Evolutionary conservation across 2,888 invertebrate species (phyloP).

Genomic region (Rhagonycha fulva): DNA sequence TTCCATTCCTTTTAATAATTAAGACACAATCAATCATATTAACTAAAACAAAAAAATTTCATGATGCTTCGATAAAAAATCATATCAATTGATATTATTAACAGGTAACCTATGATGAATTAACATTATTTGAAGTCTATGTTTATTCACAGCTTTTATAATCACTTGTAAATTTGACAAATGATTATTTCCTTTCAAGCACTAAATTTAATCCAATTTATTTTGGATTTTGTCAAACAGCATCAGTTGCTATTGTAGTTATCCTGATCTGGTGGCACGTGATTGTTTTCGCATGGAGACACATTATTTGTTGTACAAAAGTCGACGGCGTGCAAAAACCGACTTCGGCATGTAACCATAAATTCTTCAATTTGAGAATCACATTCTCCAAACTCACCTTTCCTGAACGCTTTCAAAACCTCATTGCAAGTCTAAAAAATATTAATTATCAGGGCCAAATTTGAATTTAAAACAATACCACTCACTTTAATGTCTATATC

Average conservation of each 20-base stretch:
- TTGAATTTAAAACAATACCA: constrained; percentile 11
- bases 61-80: constrained; percentile 17
- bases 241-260: constrained; percentile 47
- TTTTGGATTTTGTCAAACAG: constrained; percentile 26
- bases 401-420: constrained; percentile 75
- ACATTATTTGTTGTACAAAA: constrained; percentile 58
- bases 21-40: background rate
- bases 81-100: constrained; percentile 23
- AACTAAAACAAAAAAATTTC: constrained; percentile 14
- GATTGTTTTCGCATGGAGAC: constrained; percentile 39
- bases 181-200: constrained; percentile 18
- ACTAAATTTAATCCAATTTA: constrained; percentile 24
- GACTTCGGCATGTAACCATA: constrained; percentile 70
- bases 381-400: constrained; percentile 80
- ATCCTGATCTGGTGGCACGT: constrained; percentile 41
- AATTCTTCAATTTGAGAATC: constrained; percentile 71
- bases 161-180: constrained; percentile 16
- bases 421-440: constrained; percentile 76
- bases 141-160: constrained; percentile 26
- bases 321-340: constrained; percentile 80
- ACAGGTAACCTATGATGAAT: constrained; percentile 32
- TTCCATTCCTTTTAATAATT: constrained; percentile 1
- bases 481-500: constrained; percentile 60
- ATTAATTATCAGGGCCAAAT: background rate
- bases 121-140: constrained; percentile 32